phyloP scores from a whole-genome alignment of 1,140 invertebrate species.

The Papilio dardanus region DNA sequence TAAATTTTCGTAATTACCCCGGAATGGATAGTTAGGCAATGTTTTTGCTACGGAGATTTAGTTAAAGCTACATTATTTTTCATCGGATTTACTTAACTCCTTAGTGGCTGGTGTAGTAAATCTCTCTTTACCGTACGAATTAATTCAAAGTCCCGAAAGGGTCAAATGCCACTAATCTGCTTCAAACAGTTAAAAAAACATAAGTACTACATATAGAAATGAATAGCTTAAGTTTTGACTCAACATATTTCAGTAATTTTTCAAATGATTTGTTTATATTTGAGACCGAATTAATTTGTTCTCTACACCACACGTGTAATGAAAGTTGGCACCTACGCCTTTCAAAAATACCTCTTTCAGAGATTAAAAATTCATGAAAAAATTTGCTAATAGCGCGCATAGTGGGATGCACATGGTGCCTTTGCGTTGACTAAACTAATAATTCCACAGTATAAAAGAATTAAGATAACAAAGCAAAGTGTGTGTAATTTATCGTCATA shows the following conservation, averaged over 20 bases:
- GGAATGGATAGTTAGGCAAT: neutral
- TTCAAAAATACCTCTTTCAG: neutral
- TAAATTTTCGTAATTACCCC: neutral
- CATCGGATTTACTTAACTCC: neutral
- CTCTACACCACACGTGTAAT: too few species aligned
- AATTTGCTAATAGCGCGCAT: neutral
- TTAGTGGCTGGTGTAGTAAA: neutral
- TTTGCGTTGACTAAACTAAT: neutral
- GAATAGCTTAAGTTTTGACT: too few species aligned
- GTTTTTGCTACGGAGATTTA: neutral
- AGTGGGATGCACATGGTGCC: neutral
- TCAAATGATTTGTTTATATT: too few species aligned
- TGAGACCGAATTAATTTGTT: neutral
- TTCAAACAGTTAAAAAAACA: neutral
- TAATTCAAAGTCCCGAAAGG: neutral
- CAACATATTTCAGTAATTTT: too few species aligned
- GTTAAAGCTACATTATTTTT: constrained; percentile 5
- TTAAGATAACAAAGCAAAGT: neutral
- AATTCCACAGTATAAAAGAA: neutral
- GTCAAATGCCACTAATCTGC: neutral
- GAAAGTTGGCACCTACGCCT: neutral
- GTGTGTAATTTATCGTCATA: too few species aligned
- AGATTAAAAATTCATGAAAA: neutral
- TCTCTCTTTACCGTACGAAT: neutral
- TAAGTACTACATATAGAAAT: neutral